A percentile compares a stretch with the other conserved stretches of the same genome.
Evolutionary conservation across 2,113 vertebrate genomes (phyloP).

Genomic region (Misgurnus anguillicaudatus): DNA sequence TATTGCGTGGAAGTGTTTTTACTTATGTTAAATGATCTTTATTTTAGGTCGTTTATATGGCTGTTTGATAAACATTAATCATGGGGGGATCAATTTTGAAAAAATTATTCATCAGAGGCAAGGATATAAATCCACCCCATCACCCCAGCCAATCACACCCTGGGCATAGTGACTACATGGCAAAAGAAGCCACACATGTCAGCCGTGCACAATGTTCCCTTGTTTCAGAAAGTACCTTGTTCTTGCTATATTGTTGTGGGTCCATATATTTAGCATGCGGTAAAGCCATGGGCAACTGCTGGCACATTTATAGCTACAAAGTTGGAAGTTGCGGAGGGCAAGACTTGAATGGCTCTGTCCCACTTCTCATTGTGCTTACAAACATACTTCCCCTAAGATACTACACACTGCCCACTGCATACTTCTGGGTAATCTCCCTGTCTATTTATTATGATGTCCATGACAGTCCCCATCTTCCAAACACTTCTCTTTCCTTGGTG

Average conservation of each 20-base stretch:
- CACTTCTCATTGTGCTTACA: constrained; percentile 48
- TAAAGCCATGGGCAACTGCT: background rate
- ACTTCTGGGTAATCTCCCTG: constrained; percentile 14
- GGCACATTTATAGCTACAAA: background rate
- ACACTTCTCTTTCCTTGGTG: constrained; percentile 36
- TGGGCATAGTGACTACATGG: too few relatives aligned
- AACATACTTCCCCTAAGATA: constrained; percentile 32
- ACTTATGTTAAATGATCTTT: too few relatives aligned
- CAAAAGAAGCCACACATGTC: background rate
- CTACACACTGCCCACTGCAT: background rate
- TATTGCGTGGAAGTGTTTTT: too few relatives aligned
- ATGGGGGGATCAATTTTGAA: too few relatives aligned
- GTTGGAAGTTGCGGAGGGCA: background rate
- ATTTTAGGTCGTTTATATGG: too few relatives aligned
- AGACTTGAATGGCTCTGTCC: constrained; percentile 32
- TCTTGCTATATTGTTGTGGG: background rate
- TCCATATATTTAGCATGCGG: background rate
- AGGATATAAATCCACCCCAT: too few relatives aligned
- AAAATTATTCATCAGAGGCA: too few relatives aligned
- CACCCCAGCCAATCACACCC: too few relatives aligned
- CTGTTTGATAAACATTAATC: too few relatives aligned
- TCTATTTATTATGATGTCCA: constrained; percentile 10
- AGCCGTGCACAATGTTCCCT: background rate
- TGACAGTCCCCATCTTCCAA: constrained; percentile 14
- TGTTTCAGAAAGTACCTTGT: constrained; percentile 31